Evolutionary conservation across 2,113 vertebrate species (phyloP).

Genomic region (Chloebia gouldiae): DNA sequence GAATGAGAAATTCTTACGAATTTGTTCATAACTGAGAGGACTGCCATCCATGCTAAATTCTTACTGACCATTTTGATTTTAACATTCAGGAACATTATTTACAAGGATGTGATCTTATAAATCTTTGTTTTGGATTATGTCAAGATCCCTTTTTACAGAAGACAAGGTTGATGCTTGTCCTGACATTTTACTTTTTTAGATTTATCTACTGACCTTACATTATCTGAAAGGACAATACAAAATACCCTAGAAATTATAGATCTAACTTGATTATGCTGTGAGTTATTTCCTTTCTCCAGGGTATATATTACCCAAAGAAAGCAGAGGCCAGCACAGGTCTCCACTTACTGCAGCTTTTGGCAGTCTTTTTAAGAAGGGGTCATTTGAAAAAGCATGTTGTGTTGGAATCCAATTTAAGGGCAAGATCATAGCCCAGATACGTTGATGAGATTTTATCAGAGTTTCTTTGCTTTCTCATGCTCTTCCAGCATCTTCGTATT

Average conservation of each 20-base stretch:
- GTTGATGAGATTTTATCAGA: not conserved
- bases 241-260: slow-evolving; percentile 64
- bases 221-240: slow-evolving; percentile 67
- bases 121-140: slow-evolving; percentile 41
- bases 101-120: slow-evolving; percentile 3
- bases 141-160: slow-evolving; percentile 44
- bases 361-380: slow-evolving; percentile 1
- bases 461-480: not conserved
- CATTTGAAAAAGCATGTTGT: not conserved
- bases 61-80: not conserved
- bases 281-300: slow-evolving; percentile 67
- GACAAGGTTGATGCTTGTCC: slow-evolving; percentile 29
- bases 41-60: not conserved
- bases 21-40: not conserved
- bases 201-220: slow-evolving; percentile 73
- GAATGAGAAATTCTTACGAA: not conserved
- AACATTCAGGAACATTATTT: not conserved
- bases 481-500: not conserved
- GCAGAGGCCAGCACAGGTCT: slow-evolving; percentile 39
- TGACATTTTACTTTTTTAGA: slow-evolving; percentile 64
- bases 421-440: not conserved
- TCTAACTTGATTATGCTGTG: slow-evolving; percentile 59
- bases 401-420: slow-evolving; percentile 43
- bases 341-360: slow-evolving; percentile 4
- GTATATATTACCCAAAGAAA: slow-evolving; percentile 54